These are phyloP conservation scores for Aphaenogaster ashmeadi DNA, from an alignment of 1,140 invertebrate genomes.

Conservation along the genomic window DNA sequence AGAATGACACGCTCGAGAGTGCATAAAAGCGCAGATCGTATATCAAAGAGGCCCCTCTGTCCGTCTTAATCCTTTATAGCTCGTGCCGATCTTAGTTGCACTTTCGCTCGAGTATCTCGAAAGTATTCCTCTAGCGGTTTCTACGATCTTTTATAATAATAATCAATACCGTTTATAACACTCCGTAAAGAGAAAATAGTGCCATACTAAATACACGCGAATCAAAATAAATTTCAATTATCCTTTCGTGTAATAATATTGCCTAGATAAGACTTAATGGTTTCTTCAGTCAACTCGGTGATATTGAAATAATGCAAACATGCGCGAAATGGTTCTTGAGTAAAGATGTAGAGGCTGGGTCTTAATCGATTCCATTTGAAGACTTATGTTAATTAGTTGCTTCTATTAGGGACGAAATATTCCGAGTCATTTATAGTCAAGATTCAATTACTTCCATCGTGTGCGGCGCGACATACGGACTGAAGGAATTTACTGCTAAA, in stretches of 20 bases:
- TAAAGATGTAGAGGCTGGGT: neutral
- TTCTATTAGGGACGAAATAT: neutral
- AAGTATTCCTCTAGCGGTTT: neutral
- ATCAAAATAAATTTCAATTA: conserved; percentile 22
- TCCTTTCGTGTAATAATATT: neutral
- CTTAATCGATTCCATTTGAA: neutral
- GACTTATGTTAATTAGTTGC: conserved; percentile 21
- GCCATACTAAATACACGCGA: neutral
- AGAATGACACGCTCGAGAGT: conserved; percentile 63
- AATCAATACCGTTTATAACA: neutral
- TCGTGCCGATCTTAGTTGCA: conserved; percentile 33
- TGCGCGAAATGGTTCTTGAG: neutral
- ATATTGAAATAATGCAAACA: conserved; percentile 17
- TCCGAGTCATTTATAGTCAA: conserved; percentile 24
- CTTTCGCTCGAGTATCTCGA: neutral
- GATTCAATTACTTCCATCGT: conserved; percentile 49
- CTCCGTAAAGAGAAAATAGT: neutral
- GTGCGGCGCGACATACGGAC: neutral
- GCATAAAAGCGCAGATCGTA: conserved; percentile 63
- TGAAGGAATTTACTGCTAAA: conserved; percentile 39
- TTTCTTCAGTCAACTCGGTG: neutral
- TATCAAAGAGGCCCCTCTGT: conserved; percentile 40
- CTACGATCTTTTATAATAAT: neutral
- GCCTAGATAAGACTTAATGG: neutral
- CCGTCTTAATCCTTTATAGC: conserved; percentile 28